These are phyloP conservation scores for Anser cygnoides DNA, from an alignment of 2,113 vertebrate genomes.

Conservation along the genomic window DNA sequence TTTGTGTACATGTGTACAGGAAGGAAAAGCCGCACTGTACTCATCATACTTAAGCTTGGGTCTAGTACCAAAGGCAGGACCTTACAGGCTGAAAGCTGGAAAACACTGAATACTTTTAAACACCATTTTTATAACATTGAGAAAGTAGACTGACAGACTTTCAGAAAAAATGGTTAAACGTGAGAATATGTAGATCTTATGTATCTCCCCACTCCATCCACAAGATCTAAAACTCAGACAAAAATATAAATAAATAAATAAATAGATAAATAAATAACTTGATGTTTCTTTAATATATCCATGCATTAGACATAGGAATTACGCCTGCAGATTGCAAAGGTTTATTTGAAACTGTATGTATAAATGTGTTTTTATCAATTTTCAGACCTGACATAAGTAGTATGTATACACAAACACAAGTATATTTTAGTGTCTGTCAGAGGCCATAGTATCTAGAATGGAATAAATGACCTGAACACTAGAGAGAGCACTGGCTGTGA, in stretches of 20 bases:
- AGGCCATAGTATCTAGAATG: background rate
- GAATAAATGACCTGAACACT: background rate
- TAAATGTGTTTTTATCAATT: background rate
- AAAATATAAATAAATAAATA: background rate
- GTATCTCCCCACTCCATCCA: background rate
- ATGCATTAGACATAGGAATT: background rate
- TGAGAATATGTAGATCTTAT: background rate
- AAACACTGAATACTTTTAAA: background rate
- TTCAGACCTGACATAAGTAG: background rate
- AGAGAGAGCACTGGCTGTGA: background rate
- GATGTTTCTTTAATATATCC: background rate
- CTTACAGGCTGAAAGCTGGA: background rate
- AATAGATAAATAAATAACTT: background rate
- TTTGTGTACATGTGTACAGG: background rate
- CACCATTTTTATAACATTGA: background rate
- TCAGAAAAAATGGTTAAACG: background rate
- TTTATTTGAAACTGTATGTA: background rate
- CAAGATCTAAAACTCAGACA: background rate
- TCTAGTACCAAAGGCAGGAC: background rate
- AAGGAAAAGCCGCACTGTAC: background rate
- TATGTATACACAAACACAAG: accelerated
- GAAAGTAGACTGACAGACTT: background rate
- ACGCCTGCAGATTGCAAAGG: background rate
- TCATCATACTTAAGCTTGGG: background rate
- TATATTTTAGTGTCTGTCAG: background rate